Evolutionary conservation across 1,140 invertebrate genomes (phyloP).

Genomic region (Drosophila sucinea): DNA sequence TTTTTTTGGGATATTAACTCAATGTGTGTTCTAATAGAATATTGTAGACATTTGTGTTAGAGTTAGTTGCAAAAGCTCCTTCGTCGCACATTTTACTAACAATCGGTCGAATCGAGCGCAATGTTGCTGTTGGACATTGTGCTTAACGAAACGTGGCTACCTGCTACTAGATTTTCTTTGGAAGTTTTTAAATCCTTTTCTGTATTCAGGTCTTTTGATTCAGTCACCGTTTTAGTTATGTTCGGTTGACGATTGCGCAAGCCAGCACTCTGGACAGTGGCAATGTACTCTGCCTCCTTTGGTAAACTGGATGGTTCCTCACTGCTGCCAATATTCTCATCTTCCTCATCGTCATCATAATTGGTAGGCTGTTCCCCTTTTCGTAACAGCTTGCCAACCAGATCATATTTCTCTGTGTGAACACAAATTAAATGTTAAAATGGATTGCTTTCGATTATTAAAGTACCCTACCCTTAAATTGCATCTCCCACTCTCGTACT

Average conservation of each 20-base stretch:
- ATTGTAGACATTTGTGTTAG: neutral
- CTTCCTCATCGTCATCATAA: constrained; percentile 93
- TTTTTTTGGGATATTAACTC: neutral
- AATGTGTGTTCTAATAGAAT: constrained; percentile 1
- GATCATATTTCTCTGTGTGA: constrained; percentile 91
- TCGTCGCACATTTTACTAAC: constrained; percentile 24
- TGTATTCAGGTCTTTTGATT: neutral
- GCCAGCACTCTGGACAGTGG: neutral
- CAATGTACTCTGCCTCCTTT: neutral
- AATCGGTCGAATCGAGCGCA: constrained; percentile 29
- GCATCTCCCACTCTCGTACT: constrained; percentile 97
- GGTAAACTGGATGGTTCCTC: constrained; percentile 18
- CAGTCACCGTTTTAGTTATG: constrained; percentile 20
- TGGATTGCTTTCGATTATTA: neutral
- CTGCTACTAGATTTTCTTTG: neutral
- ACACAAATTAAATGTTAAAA: neutral
- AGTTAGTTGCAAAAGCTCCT: neutral
- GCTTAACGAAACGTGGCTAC: constrained; percentile 8
- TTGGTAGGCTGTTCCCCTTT: constrained; percentile 95
- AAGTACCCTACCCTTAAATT: constrained; percentile 89
- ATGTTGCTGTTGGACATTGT: constrained; percentile 23
- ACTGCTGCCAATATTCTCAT: constrained; percentile 69
- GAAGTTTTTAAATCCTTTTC: neutral
- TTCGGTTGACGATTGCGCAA: constrained; percentile 17
- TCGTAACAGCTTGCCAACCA: constrained; percentile 95